Percentiles rank a stretch among this genome's conserved stretches.
These are phyloP conservation scores for Anhinga rufa DNA, from an alignment of 2,113 vertebrate species.

Conservation along the genomic window DNA sequence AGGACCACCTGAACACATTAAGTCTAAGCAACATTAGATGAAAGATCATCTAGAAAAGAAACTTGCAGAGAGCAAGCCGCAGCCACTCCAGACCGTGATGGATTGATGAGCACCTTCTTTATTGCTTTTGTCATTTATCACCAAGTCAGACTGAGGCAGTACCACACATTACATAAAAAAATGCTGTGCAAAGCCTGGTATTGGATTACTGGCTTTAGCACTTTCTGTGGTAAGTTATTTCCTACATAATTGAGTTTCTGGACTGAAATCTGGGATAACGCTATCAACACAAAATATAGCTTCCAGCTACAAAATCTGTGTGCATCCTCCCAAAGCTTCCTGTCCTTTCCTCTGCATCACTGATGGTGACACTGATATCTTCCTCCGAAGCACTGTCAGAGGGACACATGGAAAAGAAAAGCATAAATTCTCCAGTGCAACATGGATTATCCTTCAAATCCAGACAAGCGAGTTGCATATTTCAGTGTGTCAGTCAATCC, in stretches of 20 bases:
- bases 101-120: not conserved
- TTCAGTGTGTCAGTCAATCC: not conserved
- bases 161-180: not conserved
- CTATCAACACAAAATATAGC: not conserved
- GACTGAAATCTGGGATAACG: not conserved
- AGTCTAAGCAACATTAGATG: not conserved
- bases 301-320: not conserved
- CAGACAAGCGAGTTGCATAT: not conserved
- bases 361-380: not conserved
- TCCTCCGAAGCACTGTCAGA: not conserved
- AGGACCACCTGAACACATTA: not conserved
- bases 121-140: not conserved
- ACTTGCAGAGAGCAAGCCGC: not conserved
- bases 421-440: not conserved
- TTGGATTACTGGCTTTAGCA: not conserved
- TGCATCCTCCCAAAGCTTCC: not conserved
- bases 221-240: constrained; percentile 24
- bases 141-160: not conserved
- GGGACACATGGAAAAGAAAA: not conserved
- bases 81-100: not conserved
- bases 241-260: constrained; percentile 4
- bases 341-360: not conserved
- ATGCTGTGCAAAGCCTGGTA: not conserved
- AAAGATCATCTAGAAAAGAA: not conserved
- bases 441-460: not conserved